Base-by-base conservation (phyloP, 2,113 vertebrate species). In the Porphyrio hochstetteri region DNA sequence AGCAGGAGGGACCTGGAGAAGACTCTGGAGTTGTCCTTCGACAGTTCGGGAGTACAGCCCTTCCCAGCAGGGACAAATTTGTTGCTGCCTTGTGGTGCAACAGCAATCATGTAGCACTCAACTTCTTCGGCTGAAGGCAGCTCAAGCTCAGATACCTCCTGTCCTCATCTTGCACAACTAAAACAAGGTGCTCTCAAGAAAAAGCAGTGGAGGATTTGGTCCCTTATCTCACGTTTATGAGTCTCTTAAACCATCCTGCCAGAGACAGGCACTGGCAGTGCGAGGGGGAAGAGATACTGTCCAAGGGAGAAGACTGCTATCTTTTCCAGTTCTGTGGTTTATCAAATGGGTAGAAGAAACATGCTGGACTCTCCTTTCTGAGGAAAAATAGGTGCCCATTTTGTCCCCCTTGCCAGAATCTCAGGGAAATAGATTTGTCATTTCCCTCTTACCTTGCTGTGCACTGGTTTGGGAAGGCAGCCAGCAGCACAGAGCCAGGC, bases 381-480 rank as follows among this genome's bases (percentile, higher is more conserved):
- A 65, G 25, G 21, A 57, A 92, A 85, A 83, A 69, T 19, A 67
- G 11, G 29, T 13, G 10, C 20, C 55, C 44, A 33, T 77, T 20
- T 75, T 75, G 17, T 60, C 56, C 79, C 5, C 44, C 9, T 83
- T 86, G 55, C 61, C 74, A 87, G 44, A 79, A 79, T 72, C 60
- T 86, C 35, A 35, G 69, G 56, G 53, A 89, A 97, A 91, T 56
- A 61, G 17, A 76, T 78, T 70, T 84, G 42, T 70, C 1, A 1
- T 86, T 93, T 91, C 38, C 48, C 44, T 79, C 35, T 86, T 85
- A 61, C 67, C 53, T 70, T 72, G 29, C 20, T 63, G 35, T 75
- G 53, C 40, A 57, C 46, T 71, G 28, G 35, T 52, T 89, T 93
- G 84, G 81, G 86, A 96, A 79, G 61, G 59, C 81, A 95, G 86